These are phyloP conservation scores for Trachurus trachurus DNA, from an alignment of 2,797 vertebrate genomes.

Conservation along the genomic window DNA sequence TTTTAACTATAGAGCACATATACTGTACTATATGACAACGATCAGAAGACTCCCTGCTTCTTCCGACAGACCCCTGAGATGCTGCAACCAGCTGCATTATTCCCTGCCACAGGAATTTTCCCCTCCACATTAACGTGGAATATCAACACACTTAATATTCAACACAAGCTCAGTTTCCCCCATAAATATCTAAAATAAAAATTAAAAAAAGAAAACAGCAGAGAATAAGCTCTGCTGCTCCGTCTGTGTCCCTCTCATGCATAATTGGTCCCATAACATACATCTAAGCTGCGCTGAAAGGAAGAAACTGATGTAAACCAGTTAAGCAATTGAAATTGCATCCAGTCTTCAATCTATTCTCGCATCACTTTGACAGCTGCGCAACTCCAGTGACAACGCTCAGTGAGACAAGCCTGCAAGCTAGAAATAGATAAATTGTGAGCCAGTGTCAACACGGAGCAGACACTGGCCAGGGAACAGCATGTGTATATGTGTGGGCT, in stretches of 20 bases:
- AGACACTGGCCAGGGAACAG: conserved; percentile 54
- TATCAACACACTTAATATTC: conserved; percentile 66
- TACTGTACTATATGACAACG: conserved; percentile 35
- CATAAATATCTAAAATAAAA: conserved; percentile 54
- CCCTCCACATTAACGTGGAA: conserved; percentile 38
- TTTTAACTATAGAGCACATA: conserved; percentile 30
- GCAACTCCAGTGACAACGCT: conserved; percentile 60
- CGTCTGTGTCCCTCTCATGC: conserved; percentile 50
- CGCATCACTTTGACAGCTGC: conserved; percentile 77
- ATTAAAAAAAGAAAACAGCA: background rate
- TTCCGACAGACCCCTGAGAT: conserved; percentile 39
- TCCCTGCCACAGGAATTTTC: conserved; percentile 15
- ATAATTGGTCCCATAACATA: conserved; percentile 74
- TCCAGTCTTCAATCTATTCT: conserved; percentile 72
- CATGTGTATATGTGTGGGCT: conserved; percentile 49
- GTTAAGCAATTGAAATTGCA: conserved; percentile 68
- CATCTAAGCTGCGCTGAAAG: conserved; percentile 60
- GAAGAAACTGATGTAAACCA: conserved; percentile 63
- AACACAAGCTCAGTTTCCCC: conserved; percentile 57
- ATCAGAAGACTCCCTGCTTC: conserved; percentile 28
- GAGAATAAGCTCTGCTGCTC: conserved; percentile 37
- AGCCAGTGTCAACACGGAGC: conserved; percentile 71
- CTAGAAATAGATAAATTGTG: conserved; percentile 74
- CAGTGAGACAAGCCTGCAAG: conserved; percentile 70
- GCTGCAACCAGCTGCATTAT: conserved; percentile 28